phyloP scores from a whole-genome alignment of 2,113 vertebrate genomes.

The zebrafish (Danio rerio) region GRCz12tu NC_133186.1:10976501-10977000 shows the following conservation, averaged over 20 bases:
- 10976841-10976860: background rate
- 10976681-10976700: conserved; percentile 15
- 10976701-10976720: conserved; percentile 16
- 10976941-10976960: too few relatives aligned
- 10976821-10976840: background rate
- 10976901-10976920: too few relatives aligned
- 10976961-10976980: too few relatives aligned
- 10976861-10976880: background rate
- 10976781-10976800: background rate
- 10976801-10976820: background rate
- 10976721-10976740: conserved; percentile 34
- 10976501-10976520: background rate
- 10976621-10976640: conserved; percentile 55
- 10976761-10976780: background rate
- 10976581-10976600: conserved; percentile 34
- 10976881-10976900: background rate
- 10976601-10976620: conserved; percentile 50
- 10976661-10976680: conserved; percentile 1
- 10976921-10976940: too few relatives aligned
- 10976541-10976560: background rate
- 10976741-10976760: background rate
- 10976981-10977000: too few relatives aligned
- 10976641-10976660: conserved; percentile 53
- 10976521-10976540: background rate
- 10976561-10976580: background rate